Conservation (phyloP, 1,140 invertebrate genomes). For the Pristionchus pacificus region DNA sequence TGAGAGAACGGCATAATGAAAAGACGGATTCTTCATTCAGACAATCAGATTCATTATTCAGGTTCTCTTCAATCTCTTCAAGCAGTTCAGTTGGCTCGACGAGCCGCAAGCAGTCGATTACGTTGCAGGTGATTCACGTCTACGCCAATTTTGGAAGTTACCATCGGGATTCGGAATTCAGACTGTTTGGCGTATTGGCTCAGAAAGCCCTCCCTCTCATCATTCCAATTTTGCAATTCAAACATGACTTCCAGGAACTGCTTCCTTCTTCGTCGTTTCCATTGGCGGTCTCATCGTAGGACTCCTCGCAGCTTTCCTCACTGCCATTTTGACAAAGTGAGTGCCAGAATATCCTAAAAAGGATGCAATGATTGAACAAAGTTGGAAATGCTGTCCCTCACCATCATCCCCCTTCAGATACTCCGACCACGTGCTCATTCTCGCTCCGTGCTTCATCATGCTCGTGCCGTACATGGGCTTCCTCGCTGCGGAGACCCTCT, state of each 20-base stretch:
- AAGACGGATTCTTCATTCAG: too few relatives aligned
- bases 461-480: conserved; percentile 49
- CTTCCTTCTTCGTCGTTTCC: conserved; percentile 87
- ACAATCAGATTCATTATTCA: too few relatives aligned
- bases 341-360: neutral
- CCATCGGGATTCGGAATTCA: neutral
- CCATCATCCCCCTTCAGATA: conserved; percentile 26
- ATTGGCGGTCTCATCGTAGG: conserved; percentile 88
- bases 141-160: too few relatives aligned
- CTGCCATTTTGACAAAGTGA: conserved; percentile 65
- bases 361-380: neutral
- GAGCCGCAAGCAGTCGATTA: neutral
- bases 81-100: neutral
- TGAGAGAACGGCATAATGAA: too few relatives aligned
- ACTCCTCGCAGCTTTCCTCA: conserved; percentile 86
- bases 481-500: conserved; percentile 47
- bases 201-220: too few relatives aligned
- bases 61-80: neutral
- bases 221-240: too few relatives aligned
- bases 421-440: conserved; percentile 33
- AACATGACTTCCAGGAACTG: conserved; percentile 72
- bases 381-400: neutral
- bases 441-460: conserved; percentile 52
- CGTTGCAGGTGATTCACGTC: neutral
- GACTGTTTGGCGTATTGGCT: neutral